Base-by-base conservation (phyloP, 2,797 vertebrate genomes). In the Rhyacichthys aspro region DNA sequence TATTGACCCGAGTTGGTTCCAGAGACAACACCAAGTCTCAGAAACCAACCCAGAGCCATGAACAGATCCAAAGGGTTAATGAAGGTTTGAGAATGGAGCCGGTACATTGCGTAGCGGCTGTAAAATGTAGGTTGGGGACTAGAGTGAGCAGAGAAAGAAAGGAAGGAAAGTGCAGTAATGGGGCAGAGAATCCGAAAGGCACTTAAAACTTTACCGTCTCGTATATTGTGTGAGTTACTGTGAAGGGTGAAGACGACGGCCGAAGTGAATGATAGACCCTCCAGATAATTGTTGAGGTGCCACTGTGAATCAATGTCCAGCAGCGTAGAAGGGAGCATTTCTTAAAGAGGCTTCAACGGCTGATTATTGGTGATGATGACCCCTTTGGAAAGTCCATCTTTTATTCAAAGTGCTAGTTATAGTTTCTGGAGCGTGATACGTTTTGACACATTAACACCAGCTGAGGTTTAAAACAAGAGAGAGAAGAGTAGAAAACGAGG, bases 401-500 rank as follows among this genome's bases (percentile, higher is more conserved):
- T 28, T 28, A 28, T 28, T 28, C 23, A 28, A 6, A 49, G 47
- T 17, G 3, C 9, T 49, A 16, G 47, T 34, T 41, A 8, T 10
- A 33, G 42, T 37, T 64, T 48, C 16, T 18, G 19, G 8, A n/a
- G 37, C 45, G 19, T 67, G 11, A 70, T 48, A 67, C 38, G 18
- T 56, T 55, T 67, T 57, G 42, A 56, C 52, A 49, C 17, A 6
- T 60, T 0, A 11, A 64, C 43, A 37, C 61, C 41, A 14, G 48
- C 50, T 55, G 75, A 61, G 57, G 63, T 79, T 72, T 82, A 34
- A 58, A 45, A 5, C 72, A 47, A 23, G n/a, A n/a, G n/a, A n/a
- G n/a, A n/a, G n/a, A n/a, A n/a, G n/a, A n/a, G n/a, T n/a, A n/a
- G n/a, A n/a, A n/a, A n/a, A n/a, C n/a, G n/a, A n/a, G n/a, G n/a